These are phyloP conservation scores for Rotaria socialis DNA, from an alignment of 2,888 invertebrate genomes.

Conservation along the genomic window DNA sequence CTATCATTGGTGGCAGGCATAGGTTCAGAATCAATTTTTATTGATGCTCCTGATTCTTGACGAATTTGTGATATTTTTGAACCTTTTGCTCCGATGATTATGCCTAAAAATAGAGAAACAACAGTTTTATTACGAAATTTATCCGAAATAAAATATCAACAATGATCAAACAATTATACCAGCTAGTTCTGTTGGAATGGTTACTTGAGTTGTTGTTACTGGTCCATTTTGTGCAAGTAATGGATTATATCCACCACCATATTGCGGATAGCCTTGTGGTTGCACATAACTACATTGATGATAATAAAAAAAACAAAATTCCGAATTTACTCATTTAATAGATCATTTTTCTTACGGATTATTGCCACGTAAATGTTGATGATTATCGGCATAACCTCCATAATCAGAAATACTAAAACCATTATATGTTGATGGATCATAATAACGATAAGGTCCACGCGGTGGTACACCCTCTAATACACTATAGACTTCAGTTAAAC, in stretches of 20 bases:
- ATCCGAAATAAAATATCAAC: neutral
- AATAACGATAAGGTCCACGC: slow-evolving; percentile 64
- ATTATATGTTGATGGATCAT: slow-evolving; percentile 93
- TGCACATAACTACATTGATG: neutral
- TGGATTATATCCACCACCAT: neutral
- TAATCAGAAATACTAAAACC: slow-evolving; percentile 88
- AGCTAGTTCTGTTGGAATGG: slow-evolving; percentile 64
- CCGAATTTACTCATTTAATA: neutral
- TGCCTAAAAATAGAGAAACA: slow-evolving; percentile 64
- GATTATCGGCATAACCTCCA: slow-evolving; percentile 62
- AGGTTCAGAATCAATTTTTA: slow-evolving; percentile 85
- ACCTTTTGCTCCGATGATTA: slow-evolving; percentile 96
- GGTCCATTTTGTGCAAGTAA: neutral
- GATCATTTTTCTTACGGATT: neutral
- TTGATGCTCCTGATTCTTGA: slow-evolving; percentile 87
- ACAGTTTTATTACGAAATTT: too few species aligned
- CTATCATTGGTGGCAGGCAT: slow-evolving; percentile 78
- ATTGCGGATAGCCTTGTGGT: neutral
- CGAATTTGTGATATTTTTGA: slow-evolving; percentile 91
- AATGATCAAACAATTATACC: neutral
- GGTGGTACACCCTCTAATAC: slow-evolving; percentile 55
- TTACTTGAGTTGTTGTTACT: slow-evolving; percentile 8
- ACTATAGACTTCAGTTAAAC: slow-evolving; percentile 33
- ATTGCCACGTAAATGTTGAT: neutral
- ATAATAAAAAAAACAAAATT: neutral